Evolutionary conservation across 2,888 invertebrate species (phyloP).

Genomic region (Antheraea assamensis): DNA sequence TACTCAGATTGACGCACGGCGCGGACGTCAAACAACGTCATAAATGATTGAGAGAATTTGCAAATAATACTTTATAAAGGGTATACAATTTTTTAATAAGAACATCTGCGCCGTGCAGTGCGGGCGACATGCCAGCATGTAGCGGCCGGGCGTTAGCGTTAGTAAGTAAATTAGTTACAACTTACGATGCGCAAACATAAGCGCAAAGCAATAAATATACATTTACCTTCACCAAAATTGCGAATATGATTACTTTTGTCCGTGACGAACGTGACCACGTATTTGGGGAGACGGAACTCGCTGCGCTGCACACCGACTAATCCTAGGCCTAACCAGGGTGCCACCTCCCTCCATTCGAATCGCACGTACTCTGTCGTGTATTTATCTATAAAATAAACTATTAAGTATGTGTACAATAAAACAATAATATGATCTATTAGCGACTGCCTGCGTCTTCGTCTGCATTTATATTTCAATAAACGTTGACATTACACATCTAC

Average conservation of each 20-base stretch:
- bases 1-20: slow-evolving; percentile 45
- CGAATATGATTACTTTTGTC: slow-evolving; percentile 83
- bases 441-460: too few relatives aligned
- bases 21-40: slow-evolving; percentile 40
- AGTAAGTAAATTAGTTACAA: slow-evolving; percentile 63
- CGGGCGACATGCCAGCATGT: slow-evolving; percentile 56
- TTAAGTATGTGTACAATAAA: neutral
- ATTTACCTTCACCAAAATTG: slow-evolving; percentile 85
- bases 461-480: too few relatives aligned
- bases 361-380: slow-evolving; percentile 83
- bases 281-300: slow-evolving; percentile 84
- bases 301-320: slow-evolving; percentile 78
- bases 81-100: slow-evolving; percentile 30
- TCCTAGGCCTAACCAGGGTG: slow-evolving; percentile 74
- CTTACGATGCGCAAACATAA: slow-evolving; percentile 70
- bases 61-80: neutral
- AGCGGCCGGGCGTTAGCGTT: slow-evolving; percentile 61
- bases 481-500: too few relatives aligned
- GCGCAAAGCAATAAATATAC: slow-evolving; percentile 79
- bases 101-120: slow-evolving; percentile 55
- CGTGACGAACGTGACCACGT: slow-evolving; percentile 84
- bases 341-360: slow-evolving; percentile 84
- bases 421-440: too few relatives aligned
- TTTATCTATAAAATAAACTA: slow-evolving; percentile 70
- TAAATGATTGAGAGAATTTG: slow-evolving; percentile 2